Conservation (phyloP, 2,113 vertebrate genomes). For the Triplophysa siluroides region DNA sequence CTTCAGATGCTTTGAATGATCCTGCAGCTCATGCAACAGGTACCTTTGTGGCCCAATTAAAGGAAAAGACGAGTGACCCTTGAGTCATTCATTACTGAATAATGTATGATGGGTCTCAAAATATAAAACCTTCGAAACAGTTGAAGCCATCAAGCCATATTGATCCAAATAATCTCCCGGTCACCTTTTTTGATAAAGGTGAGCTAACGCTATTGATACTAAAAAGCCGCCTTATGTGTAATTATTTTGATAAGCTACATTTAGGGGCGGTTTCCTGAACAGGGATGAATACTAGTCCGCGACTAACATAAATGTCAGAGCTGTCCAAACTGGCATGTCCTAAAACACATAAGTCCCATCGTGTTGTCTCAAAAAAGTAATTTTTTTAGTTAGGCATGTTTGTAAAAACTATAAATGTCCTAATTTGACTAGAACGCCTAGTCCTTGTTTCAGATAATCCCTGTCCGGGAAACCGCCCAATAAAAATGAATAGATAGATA, state of each 20-base stretch:
- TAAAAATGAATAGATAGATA: too few relatives aligned
- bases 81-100: conserved; percentile 24
- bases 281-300: too few relatives aligned
- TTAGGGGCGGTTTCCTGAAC: neutral
- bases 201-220: neutral
- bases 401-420: too few relatives aligned
- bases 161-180: neutral
- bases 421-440: too few relatives aligned
- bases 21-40: conserved; percentile 21
- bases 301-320: too few relatives aligned
- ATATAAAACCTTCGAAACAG: neutral
- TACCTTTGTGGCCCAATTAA: conserved; percentile 11
- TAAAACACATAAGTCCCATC: too few relatives aligned
- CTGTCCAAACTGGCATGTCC: too few relatives aligned
- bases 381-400: too few relatives aligned
- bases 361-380: too few relatives aligned
- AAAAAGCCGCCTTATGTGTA: neutral
- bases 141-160: conserved; percentile 5
- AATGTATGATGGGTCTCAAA: neutral
- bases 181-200: neutral
- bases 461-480: too few relatives aligned
- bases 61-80: conserved; percentile 12
- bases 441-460: too few relatives aligned
- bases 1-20: conserved; percentile 18
- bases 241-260: neutral